Evolutionary conservation across 1,140 invertebrate genomes (phyloP), one percentile per base, ranked within the genome.

Genomic region (Tribolium castaneum): DNA sequence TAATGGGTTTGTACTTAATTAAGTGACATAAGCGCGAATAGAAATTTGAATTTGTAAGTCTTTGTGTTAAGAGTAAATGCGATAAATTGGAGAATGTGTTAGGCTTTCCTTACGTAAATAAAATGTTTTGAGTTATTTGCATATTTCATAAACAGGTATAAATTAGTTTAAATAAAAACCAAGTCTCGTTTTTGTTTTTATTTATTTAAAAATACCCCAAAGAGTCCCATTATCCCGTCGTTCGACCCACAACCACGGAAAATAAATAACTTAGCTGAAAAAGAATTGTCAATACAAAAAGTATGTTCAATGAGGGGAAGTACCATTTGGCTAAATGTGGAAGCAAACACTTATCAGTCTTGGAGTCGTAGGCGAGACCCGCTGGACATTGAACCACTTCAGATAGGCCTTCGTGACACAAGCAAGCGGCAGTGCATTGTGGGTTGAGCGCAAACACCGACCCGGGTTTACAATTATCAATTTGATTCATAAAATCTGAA

Each of bases 341-440:
- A 6, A 50, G 51, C 49, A 82, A 2, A 62, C 82, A 83, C 76
- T 82, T 81, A 66, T 83, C 79, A 25, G 59, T 50, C 12, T 22
- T 12, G 5, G 81, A 75, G 77, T 83, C 81, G 34, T 83, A 83
- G 4, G 78, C 78, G 6, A 82, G 75, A 9, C 81, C 82, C 14
- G 34, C 54, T 10, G 82, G 73, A 79, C 82, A 83, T 34, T 82
- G 77, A 49, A 83, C 75, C 30, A 83, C 74, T 80, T 83, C 82
- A 2, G 82, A 77, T 51, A 78, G 12, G 14, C 78, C 70, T 16
- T 80, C 70, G 59, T 78, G 35, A 75, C 82, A 83, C 12, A 79
- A 30, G 25, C 77, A 82, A 2, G 77, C 82, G 70, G 50, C 71
- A 5, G 82, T 76, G 56, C 82, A 83, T 72, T 82, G 70, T 49